Base-by-base conservation (phyloP, 2,888 invertebrate genomes). In the Leistus spinibarbis region DNA sequence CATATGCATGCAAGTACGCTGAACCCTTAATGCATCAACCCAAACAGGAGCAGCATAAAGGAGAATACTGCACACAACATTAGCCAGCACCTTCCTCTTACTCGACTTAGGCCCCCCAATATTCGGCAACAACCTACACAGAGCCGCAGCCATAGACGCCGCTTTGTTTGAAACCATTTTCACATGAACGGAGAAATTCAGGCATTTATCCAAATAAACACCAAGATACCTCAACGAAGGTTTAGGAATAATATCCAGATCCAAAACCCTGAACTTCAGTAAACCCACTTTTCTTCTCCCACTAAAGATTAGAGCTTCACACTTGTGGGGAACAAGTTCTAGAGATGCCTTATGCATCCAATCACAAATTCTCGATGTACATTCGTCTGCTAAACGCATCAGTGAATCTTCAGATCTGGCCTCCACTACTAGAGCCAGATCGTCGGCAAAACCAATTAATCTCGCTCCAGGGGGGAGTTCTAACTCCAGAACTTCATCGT, bases 401-500 rank as follows among this genome's bases (percentile, higher is more conserved):
- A 76, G 9, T 54, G 27, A 20, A 13, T 66, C 64, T 54, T 62
- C 57, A 7, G 17, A 22, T 23, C 62, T 65, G 16, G 64, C 66
- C 7, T 4, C n/a, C 0, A 72, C 63, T 0, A 72, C 13, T 3
- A 77, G 1, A 0, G 68, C 76, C 13, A 72, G 22, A 23, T 64
- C 67, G 10, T 72, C 54, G 9, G 69, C 76, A 16, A 60, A 70
- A n/a, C 56, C 60, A 17, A 73, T 27, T 1, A 72, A 17, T 22
- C 1, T 27, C 2, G 54, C 20, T 22, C 64, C 77, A 3, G 66
- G 62, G 4, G 54, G 72, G 19, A 68, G 13, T 23, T 69, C 16
- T 3, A 76, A 27, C 7, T 24, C 17, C 5, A 79, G 53, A 3
- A 77, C 20, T 3, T 56, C 64, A 54, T 78, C 76, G 62, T 79